Evolutionary conservation across 2,113 vertebrate genomes (phyloP).

Genomic region (Hyperoodon ampullatus): DNA sequence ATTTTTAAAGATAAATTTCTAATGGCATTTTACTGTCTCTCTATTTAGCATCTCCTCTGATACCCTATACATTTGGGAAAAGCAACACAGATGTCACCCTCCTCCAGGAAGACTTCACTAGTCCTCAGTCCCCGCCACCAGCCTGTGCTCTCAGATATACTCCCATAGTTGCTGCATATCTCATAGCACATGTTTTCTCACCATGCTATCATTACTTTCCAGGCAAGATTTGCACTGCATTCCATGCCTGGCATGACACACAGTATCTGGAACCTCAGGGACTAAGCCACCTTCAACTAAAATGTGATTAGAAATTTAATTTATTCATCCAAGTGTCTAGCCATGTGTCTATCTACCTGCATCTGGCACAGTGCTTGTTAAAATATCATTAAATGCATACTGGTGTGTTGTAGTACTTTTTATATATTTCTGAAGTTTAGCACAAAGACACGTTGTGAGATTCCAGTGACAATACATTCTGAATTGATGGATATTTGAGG

Average conservation of each 20-base stretch:
- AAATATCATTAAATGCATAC: not conserved
- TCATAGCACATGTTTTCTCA: not conserved
- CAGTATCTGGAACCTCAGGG: not conserved
- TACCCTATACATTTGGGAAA: not conserved
- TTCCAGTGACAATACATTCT: not conserved
- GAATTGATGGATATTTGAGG: not conserved
- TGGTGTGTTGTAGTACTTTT: not conserved
- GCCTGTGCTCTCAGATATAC: not conserved
- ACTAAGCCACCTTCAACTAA: not conserved
- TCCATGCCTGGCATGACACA: not conserved
- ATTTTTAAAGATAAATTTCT: not conserved
- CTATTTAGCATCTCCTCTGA: not conserved
- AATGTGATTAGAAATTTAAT: not conserved
- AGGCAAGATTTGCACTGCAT: not conserved
- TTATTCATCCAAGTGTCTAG: not conserved
- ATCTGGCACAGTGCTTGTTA: not conserved
- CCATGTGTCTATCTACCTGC: not conserved
- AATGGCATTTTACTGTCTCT: not conserved
- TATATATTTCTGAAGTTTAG: not conserved
- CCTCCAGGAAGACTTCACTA: not conserved
- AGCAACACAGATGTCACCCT: not conserved
- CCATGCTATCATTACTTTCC: not conserved
- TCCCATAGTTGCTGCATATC: fast-evolving
- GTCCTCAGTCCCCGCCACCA: fast-evolving
- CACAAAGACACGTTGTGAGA: not conserved